Percentiles rank a stretch among this genome's conserved stretches.
Evolutionary conservation across 2,797 vertebrate genomes (phyloP).

Genomic region (Hippopotamyrus pictus): DNA sequence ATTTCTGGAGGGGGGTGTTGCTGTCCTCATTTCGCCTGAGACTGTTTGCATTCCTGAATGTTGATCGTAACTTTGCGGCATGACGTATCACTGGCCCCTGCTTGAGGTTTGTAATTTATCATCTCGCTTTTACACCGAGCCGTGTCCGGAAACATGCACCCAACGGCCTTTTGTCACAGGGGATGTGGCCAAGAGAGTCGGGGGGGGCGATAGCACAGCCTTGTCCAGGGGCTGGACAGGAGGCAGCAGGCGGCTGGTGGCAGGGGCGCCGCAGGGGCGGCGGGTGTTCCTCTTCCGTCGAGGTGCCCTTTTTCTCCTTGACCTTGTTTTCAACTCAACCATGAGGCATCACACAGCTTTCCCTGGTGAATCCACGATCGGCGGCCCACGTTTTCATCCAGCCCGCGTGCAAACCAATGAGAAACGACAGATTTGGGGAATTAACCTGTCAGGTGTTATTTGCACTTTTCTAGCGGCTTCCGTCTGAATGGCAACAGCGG

Average conservation of each 20-base stretch:
- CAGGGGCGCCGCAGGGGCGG: constrained; percentile 29
- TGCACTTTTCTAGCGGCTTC: background rate
- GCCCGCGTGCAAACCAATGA: background rate
- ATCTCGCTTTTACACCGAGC: background rate
- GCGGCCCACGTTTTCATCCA: constrained; percentile 36
- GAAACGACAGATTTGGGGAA: background rate
- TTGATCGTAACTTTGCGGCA: background rate
- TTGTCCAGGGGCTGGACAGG: constrained; percentile 51
- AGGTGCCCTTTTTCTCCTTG: constrained; percentile 36
- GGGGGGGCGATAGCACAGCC: constrained; percentile 61
- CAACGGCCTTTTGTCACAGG: constrained; percentile 33
- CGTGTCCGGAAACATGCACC: background rate
- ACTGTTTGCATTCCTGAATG: background rate
- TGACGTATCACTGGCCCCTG: background rate
- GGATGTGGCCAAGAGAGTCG: constrained; percentile 45
- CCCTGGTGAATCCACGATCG: constrained; percentile 40
- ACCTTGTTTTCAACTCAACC: constrained; percentile 27
- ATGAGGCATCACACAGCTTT: constrained; percentile 15
- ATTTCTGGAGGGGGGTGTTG: background rate
- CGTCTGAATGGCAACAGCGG: background rate
- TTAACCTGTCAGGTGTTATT: background rate
- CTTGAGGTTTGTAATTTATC: background rate
- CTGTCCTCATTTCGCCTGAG: background rate
- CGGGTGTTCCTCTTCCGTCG: constrained; percentile 40
- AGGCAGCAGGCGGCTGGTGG: constrained; percentile 49